Evolutionary conservation across 2,888 invertebrate genomes (phyloP).

Genomic region (Spodoptera exigua): DNA sequence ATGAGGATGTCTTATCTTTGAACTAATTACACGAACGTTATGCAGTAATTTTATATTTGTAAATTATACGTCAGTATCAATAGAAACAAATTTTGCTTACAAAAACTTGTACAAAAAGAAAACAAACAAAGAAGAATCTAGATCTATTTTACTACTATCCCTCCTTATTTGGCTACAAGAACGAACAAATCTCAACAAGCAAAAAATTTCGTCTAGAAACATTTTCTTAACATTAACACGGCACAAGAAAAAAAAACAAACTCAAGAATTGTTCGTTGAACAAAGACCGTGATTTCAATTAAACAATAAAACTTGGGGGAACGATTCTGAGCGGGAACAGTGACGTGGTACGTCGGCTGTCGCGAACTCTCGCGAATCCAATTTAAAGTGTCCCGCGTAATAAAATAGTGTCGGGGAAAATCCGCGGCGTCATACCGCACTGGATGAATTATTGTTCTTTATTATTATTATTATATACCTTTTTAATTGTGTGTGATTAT

Average conservation of each 20-base stretch:
- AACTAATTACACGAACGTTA: no score
- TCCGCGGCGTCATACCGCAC: constrained; percentile 61
- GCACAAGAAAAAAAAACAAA: constrained; percentile 48
- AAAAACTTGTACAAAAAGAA: no score
- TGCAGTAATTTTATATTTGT: no score
- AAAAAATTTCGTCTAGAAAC: constrained; percentile 3
- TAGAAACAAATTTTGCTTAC: no score
- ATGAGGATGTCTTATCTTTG: no score
- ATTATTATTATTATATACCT: constrained; percentile 51
- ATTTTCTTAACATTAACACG: constrained; percentile 26
- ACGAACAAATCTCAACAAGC: not conserved
- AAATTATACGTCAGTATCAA: no score
- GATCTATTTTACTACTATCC: no score
- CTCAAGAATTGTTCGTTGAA: constrained; percentile 45
- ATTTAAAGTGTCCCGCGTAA: constrained; percentile 62
- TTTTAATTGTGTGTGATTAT: constrained; percentile 15
- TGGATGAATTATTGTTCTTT: constrained; percentile 65
- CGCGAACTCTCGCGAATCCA: constrained; percentile 61
- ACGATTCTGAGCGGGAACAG: constrained; percentile 41
- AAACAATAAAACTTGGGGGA: constrained; percentile 58
- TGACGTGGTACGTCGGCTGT: constrained; percentile 42
- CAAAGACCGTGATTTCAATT: constrained; percentile 60
- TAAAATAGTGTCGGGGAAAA: constrained; percentile 60
- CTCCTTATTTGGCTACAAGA: no score
- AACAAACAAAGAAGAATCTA: no score